A percentile compares a stretch with the other conserved stretches of the same genome.
Evolutionary conservation across 2,888 invertebrate species (phyloP).

Genomic region (Eurytoma californica): DNA sequence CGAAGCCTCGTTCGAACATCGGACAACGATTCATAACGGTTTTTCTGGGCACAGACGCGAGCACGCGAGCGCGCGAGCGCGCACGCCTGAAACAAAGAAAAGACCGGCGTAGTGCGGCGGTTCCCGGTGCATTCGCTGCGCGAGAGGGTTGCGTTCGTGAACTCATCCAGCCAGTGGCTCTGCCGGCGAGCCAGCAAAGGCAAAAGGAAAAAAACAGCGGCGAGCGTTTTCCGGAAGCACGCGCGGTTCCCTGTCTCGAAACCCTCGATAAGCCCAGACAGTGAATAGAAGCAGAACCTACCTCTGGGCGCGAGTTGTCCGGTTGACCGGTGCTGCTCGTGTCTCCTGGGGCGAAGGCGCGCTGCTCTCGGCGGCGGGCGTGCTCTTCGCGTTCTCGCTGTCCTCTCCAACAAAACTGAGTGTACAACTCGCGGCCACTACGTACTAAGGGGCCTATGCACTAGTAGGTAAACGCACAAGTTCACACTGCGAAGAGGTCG

Average conservation of each 20-base stretch:
- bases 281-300: not conserved
- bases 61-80: conserved; percentile 10
- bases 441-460: too few species aligned
- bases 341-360: not conserved
- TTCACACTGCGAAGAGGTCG: conserved; percentile 24
- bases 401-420: not conserved
- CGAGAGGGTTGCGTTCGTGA: conserved; percentile 62
- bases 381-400: conserved; percentile 8
- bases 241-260: too few species aligned
- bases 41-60: conserved; percentile 26
- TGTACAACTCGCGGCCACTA: too few species aligned
- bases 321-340: not conserved
- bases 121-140: not conserved
- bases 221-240: conserved; percentile 56
- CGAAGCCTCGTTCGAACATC: not conserved
- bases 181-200: conserved; percentile 56
- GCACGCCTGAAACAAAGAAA: conserved; percentile 50
- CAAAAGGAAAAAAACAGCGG: conserved; percentile 49
- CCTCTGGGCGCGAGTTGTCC: not conserved
- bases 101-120: conserved; percentile 1
- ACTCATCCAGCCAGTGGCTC: conserved; percentile 66
- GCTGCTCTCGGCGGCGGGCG: not conserved
- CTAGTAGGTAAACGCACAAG: conserved; percentile 27
- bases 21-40: conserved; percentile 43
- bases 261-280: too few species aligned